Conservation (phyloP, 2,113 vertebrate species). For the Petroica traversi region DNA sequence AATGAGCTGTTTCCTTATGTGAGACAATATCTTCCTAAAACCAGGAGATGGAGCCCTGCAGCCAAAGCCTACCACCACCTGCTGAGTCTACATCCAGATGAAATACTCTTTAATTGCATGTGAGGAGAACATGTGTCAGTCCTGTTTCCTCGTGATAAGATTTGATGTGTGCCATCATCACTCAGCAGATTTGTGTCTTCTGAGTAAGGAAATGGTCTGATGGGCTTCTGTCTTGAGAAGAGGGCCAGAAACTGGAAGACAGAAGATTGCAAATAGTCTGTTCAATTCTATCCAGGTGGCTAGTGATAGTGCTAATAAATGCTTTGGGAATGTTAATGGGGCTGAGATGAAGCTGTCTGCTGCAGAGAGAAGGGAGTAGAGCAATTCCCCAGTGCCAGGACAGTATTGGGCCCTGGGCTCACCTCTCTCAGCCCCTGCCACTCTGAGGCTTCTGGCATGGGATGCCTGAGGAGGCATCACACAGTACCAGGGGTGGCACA, state of each 20-base stretch:
- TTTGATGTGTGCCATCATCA: fast-evolving
- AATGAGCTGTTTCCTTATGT: not conserved
- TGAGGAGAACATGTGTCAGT: not conserved
- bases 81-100: not conserved
- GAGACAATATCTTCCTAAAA: not conserved
- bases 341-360: not conserved
- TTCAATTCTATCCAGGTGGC: not conserved
- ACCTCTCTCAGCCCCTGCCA: fast-evolving
- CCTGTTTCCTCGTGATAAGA: not conserved
- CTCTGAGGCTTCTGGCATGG: not conserved
- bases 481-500: not conserved
- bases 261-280: not conserved
- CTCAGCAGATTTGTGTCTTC: not conserved
- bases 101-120: not conserved
- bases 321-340: fast-evolving
- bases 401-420: not conserved
- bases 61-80: not conserved
- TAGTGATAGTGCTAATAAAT: not conserved
- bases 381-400: not conserved
- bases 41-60: constrained; percentile 59
- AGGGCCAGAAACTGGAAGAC: not conserved
- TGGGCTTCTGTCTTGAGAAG: not conserved
- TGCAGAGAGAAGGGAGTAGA: not conserved
- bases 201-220: not conserved
- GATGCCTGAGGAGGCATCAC: not conserved